phyloP scores from a whole-genome alignment of 2,797 vertebrate species.

The Channa striata region DNA sequence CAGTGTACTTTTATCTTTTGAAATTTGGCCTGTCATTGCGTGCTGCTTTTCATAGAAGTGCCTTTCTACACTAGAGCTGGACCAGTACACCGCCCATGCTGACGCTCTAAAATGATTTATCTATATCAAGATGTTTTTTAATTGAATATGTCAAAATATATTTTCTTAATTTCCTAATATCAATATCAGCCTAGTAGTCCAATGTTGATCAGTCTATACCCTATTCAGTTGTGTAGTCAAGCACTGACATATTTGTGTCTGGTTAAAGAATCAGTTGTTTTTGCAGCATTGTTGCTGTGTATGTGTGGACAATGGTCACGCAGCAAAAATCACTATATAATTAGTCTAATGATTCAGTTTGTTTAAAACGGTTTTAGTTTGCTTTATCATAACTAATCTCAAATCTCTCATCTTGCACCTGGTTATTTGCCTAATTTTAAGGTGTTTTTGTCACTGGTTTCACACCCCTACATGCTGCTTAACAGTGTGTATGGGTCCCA shows the following conservation, averaged over 20 bases:
- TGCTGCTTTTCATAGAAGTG: conserved; percentile 1
- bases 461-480: not conserved
- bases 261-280: not conserved
- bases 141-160: too few relatives aligned
- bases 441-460: conserved; percentile 4
- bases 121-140: not conserved
- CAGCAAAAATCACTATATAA: not conserved
- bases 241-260: not conserved
- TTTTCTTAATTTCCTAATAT: not conserved
- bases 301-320: not conserved
- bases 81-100: not conserved
- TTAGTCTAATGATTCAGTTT: not conserved
- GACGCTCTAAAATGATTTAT: not conserved
- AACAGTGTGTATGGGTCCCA: not conserved
- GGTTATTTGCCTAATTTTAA: conserved; percentile 1
- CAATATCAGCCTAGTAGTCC: not conserved
- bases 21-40: not conserved
- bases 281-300: not conserved
- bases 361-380: not conserved
- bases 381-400: not conserved
- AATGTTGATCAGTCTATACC: not conserved
- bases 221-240: not conserved
- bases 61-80: not conserved
- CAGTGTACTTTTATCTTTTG: conserved; percentile 13
- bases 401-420: too few relatives aligned